Evolutionary conservation across 2,888 invertebrate genomes (phyloP).

Genomic region (Colletes collaris): DNA sequence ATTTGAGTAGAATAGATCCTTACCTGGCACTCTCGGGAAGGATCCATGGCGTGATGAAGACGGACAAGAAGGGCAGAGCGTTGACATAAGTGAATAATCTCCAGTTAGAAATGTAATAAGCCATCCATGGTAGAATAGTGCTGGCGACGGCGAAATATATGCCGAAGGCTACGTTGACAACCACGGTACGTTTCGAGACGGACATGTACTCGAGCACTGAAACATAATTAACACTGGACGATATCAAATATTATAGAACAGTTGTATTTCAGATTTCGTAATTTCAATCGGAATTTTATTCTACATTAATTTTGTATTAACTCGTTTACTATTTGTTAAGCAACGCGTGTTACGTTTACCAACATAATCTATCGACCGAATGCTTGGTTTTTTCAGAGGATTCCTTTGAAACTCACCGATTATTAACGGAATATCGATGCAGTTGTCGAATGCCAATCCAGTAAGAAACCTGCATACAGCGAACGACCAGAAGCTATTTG

Average conservation of each 20-base stretch:
- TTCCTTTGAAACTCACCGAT: conserved; percentile 78
- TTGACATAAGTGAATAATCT: conserved; percentile 82
- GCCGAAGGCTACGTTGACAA: conserved; percentile 84
- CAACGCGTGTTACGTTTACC: too few relatives aligned
- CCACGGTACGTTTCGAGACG: conserved; percentile 84
- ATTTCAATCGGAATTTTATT: too few relatives aligned
- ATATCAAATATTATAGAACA: too few relatives aligned
- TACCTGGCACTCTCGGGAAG: conserved; percentile 85
- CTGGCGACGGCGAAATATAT: conserved; percentile 84
- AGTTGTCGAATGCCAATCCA: conserved; percentile 85
- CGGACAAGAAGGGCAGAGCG: conserved; percentile 82
- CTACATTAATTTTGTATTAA: too few relatives aligned
- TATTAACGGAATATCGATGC: conserved; percentile 85
- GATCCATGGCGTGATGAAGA: conserved; percentile 83
- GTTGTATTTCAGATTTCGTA: too few relatives aligned
- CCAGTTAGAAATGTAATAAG: conserved; percentile 84
- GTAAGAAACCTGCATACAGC: conserved; percentile 84
- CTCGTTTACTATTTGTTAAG: too few relatives aligned
- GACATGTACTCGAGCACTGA: conserved; percentile 84
- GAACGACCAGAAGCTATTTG: conserved; percentile 83
- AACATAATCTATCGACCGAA: background rate
- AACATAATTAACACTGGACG: background rate
- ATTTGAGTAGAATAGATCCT: conserved; percentile 18
- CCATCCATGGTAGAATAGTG: conserved; percentile 84
- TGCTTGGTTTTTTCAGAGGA: too few relatives aligned